Evolutionary conservation across 2,888 invertebrate genomes (phyloP).

Genomic region (Perizoma affinitatum): DNA sequence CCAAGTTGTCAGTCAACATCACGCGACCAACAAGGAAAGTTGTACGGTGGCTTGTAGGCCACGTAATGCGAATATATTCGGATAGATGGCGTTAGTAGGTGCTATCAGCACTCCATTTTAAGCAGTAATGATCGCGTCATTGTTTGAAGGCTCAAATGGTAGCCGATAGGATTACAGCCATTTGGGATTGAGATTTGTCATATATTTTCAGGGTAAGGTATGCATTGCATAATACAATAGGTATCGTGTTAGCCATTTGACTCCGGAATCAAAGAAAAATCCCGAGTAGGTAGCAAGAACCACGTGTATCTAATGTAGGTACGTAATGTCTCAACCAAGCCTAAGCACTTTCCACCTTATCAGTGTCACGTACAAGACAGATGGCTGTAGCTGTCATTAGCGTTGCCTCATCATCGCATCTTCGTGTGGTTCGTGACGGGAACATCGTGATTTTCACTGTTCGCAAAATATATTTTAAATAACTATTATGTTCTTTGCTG

Average conservation of each 20-base stretch:
- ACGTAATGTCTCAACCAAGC: neutral
- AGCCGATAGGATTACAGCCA: too few species aligned
- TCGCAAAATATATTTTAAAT: too few species aligned
- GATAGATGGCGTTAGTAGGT: slow-evolving; percentile 69
- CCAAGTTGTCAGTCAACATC: slow-evolving; percentile 55
- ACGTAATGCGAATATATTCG: slow-evolving; percentile 51
- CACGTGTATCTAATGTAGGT: neutral
- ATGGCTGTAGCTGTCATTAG: slow-evolving; percentile 12
- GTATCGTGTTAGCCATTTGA: too few species aligned
- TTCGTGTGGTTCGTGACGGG: slow-evolving; percentile 12
- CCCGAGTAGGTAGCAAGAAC: too few species aligned
- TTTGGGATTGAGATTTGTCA: too few species aligned
- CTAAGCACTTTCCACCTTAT: slow-evolving; percentile 12
- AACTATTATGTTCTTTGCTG: too few species aligned
- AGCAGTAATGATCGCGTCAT: too few species aligned
- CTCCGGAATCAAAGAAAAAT: too few species aligned
- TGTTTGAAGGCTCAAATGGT: too few species aligned
- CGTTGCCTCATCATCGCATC: slow-evolving; percentile 20
- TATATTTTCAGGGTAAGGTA: too few species aligned
- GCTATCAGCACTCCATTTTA: neutral
- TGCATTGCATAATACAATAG: too few species aligned
- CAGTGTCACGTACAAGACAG: slow-evolving; percentile 21
- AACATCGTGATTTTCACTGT: slow-evolving; percentile 9
- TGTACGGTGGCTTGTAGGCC: slow-evolving; percentile 33
- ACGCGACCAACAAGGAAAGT: slow-evolving; percentile 54